Evolutionary conservation across 2,888 invertebrate genomes (phyloP).

Genomic region (Drosophila kambysellisi): DNA sequence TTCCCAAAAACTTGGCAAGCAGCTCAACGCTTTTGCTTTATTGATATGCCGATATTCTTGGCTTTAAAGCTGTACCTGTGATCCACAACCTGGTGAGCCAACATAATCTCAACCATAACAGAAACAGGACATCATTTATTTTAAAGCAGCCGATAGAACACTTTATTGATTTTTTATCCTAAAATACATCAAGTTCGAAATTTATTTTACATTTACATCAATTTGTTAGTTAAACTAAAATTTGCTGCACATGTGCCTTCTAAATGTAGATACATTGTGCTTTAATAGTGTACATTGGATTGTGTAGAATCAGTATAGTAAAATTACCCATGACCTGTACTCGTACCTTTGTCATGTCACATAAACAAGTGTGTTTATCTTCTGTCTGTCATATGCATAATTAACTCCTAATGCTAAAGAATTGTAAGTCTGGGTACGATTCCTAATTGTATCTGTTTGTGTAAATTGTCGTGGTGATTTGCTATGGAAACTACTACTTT

Average conservation of each 20-base stretch:
- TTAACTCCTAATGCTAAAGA: neutral
- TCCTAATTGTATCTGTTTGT: neutral
- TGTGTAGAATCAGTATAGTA: neutral
- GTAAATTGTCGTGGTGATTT: neutral
- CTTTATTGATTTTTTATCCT: neutral
- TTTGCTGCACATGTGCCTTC: slow-evolving; percentile 10
- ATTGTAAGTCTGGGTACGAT: neutral
- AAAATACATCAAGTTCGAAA: neutral
- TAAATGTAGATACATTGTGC: neutral
- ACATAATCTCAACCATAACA: neutral
- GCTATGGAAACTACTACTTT: slow-evolving; percentile 46
- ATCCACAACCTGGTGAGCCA: neutral
- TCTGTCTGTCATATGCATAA: neutral
- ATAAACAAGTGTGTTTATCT: neutral
- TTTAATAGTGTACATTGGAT: neutral
- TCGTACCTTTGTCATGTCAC: neutral
- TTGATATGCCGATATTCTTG: slow-evolving; percentile 50
- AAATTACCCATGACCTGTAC: neutral
- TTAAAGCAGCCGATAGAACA: neutral
- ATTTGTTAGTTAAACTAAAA: slow-evolving; percentile 27
- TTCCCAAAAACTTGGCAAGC: slow-evolving; percentile 31
- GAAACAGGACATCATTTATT: too few species aligned
- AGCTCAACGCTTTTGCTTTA: slow-evolving; percentile 20
- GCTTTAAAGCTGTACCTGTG: slow-evolving; percentile 3
- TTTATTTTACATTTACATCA: neutral